phyloP scores from a whole-genome alignment of 2,113 vertebrate genomes.

The Tamias sibiricus region DNA sequence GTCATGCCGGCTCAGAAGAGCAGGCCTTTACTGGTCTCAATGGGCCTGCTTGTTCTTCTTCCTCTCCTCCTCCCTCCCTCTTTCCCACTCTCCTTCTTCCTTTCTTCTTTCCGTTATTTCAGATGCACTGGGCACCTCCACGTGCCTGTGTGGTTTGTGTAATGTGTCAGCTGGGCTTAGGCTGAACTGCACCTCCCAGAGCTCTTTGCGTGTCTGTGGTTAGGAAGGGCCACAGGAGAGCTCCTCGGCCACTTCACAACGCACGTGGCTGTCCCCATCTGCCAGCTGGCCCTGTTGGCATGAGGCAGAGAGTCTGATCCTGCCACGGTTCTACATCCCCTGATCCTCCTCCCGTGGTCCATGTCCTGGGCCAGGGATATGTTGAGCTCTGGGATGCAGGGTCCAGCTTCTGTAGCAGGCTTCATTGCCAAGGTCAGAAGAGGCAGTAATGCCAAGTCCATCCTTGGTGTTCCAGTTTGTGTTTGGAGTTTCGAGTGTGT shows the following conservation, averaged over 20 bases:
- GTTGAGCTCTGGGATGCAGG: not conserved
- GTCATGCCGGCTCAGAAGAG: not conserved
- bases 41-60: not conserved
- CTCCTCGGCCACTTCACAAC: not conserved
- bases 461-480: not conserved
- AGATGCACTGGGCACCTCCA: not conserved
- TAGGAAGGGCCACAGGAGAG: too few species aligned
- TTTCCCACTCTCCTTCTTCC: too few species aligned
- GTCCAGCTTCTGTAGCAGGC: not conserved
- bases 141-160: not conserved
- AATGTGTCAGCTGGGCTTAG: not conserved
- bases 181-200: not conserved
- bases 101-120: not conserved
- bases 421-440: not conserved
- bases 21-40: not conserved
- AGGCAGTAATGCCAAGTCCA: not conserved
- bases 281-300: not conserved
- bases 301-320: not conserved
- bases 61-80: too few species aligned
- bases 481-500: not conserved
- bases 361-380: not conserved
- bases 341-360: not conserved
- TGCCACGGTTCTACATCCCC: not conserved
- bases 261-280: not conserved
- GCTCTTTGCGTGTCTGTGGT: not conserved